Base-by-base conservation (phyloP, 92 coral and sea anemone species). In the Phenganax stokvisi region DNA sequence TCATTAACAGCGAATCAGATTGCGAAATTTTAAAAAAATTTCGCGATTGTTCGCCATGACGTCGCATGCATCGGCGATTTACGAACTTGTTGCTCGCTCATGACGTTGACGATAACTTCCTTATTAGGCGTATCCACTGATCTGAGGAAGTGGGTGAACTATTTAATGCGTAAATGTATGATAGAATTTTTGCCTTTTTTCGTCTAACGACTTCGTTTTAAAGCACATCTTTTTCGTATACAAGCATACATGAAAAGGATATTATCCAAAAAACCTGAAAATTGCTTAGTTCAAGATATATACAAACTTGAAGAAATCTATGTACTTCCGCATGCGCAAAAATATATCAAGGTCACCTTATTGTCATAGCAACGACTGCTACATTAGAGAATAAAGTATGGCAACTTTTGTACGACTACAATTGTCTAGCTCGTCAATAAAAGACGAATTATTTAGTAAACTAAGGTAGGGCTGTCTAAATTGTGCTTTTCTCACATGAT, bases 1-100 rank as follows among this genome's bases (percentile, higher is more conserved):
- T 96, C 99, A 96, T 89, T 54, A 57, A n/a, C 76, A 85, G 87
- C 99, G 96, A 96, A 96, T 96, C 89, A 96, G 56, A 87, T 75
- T 51, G 77, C 61, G 31, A 6, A n/a, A 27, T 5, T 66, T 68
- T 6, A 51, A 68, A 13, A 20, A 51, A 70, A 0, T 8, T 51
- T 79, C 83, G 83, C 8, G 83, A 79, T 60, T 54, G 62, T 63
- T 64, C 83, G 83, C 61, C 64, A 79, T 79, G 74, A 62, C 74
- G 83, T 79, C 74, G 74, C 37, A 31, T 27, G 54, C 28, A 44
- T 65, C 37, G 25, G 70, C 9, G 37, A 3, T 6, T 64, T 28
- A 64, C 70, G 70, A 64, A 11, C 12, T 25, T 9, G 17, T 17
- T 10, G 8, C 37, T 17, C 70, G 70, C 30, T 54, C 31, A 3